Evolutionary conservation across 1,140 invertebrate genomes (phyloP), one percentile per base, ranked within the genome.

Genomic region (Amphibalanus amphitrite): DNA sequence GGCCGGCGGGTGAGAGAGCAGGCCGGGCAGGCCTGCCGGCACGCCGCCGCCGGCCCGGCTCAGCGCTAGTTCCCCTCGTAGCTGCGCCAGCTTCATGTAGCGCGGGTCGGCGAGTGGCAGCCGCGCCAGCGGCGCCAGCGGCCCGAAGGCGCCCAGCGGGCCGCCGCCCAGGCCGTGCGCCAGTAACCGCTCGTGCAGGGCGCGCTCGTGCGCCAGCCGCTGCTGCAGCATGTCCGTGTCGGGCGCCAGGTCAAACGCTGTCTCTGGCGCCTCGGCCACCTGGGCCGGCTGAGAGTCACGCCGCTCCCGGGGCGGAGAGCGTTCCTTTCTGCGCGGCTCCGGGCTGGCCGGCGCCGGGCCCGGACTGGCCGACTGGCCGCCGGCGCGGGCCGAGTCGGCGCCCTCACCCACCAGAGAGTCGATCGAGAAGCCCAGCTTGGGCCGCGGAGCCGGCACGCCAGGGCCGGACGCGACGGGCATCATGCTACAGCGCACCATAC

Each of bases 401-500:
- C 47, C 23, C 10, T 59, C 47, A 17, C 47, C 47, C 47, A 59
- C 47, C 47, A 59, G 47, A 76, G 92, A 93, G 81, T 95, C 93
- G 79, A 96, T 95, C 77, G 90, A 93, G 79, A 95, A 95, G 77
- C 91, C 92, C 78, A 95, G 90, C 83, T 94, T 95, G 68, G 92
- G 91, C 84, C 47, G 47, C 20, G 10, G 47, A 3, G 47, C 47
- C 47, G 47, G 47, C 47, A 59, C 47, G 47, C 47, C 47, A 1
- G 47, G 47, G 47, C 13, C 47, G 47, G 47, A 20, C 47, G 47
- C 47, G 10, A 67, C 65, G 65, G 65, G 65, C 65, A 67, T 67
- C 65, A 67, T 67, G 65, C 26, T 28, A 67, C 65, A 67, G 26
- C 28, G n/a, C 65, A 67, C 65, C 65, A 67, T 59, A 59, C 47